phyloP scores from a whole-genome alignment of 1,140 invertebrate species.

The Calephelis nemesis region DNA sequence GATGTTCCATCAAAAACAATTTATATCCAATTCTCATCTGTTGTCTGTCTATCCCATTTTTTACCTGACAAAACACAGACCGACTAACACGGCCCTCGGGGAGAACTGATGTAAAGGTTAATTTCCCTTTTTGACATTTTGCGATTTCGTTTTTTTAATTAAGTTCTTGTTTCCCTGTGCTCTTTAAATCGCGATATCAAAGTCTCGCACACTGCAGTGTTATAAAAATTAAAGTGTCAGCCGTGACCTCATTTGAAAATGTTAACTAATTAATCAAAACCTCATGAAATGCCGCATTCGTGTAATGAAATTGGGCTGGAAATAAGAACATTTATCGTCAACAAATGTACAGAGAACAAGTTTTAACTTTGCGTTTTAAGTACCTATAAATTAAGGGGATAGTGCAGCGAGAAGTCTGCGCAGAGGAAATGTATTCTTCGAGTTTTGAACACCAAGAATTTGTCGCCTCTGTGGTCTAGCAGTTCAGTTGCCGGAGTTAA shows the following conservation, averaged over 20 bases:
- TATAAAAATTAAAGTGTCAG: conserved; percentile 18
- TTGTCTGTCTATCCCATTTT: too few relatives aligned
- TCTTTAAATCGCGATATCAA: conserved; percentile 6
- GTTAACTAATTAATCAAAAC: conserved; percentile 19
- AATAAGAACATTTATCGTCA: conserved; percentile 16
- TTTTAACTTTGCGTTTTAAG: conserved; percentile 13
- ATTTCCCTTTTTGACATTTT: too few relatives aligned
- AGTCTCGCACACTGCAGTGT: conserved; percentile 4
- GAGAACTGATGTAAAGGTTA: too few relatives aligned
- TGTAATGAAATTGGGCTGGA: conserved; percentile 15
- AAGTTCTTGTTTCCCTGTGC: not conserved
- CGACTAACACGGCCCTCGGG: too few relatives aligned
- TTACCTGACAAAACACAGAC: too few relatives aligned
- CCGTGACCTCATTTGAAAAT: conserved; percentile 14
- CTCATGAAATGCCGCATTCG: conserved; percentile 16
- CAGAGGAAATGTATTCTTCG: not conserved
- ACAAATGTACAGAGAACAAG: not conserved
- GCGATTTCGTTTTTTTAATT: too few relatives aligned
- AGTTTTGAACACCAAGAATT: not conserved
- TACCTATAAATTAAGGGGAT: conserved; percentile 7
- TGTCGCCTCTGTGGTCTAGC: too few relatives aligned
- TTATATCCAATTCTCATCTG: too few relatives aligned
- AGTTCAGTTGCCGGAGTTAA: too few relatives aligned
- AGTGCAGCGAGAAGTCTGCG: not conserved
- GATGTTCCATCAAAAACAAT: too few relatives aligned